A percentile compares a stretch with the other conserved stretches of the same genome.
These are phyloP conservation scores for Deroptyus accipitrinus DNA, from an alignment of 2,113 vertebrate genomes.

Conservation along the genomic window DNA sequence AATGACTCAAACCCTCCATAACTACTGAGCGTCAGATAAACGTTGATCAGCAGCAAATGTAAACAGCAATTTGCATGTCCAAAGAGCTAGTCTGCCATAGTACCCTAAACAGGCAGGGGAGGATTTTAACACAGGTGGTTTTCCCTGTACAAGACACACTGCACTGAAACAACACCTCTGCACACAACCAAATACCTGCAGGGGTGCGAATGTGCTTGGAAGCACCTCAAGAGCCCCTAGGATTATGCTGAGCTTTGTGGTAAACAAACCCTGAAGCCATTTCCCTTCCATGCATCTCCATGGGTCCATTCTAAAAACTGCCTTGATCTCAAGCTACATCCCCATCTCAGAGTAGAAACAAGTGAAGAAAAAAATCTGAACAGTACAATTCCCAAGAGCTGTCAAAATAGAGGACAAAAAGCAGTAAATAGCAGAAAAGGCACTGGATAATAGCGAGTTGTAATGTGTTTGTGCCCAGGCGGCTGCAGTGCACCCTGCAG, in stretches of 20 bases:
- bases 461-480: accelerated
- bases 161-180: background rate
- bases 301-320: background rate
- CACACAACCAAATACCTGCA: accelerated
- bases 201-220: background rate
- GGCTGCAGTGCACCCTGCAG: background rate
- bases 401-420: background rate
- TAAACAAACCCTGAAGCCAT: background rate
- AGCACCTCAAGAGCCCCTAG: accelerated
- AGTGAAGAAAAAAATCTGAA: background rate
- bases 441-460: accelerated
- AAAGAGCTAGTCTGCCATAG: slow-evolving; percentile 26
- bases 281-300: background rate
- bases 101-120: slow-evolving; percentile 41
- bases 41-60: slow-evolving; percentile 73
- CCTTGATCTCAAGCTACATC: background rate
- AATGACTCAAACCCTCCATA: slow-evolving; percentile 67
- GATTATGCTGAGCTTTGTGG: background rate
- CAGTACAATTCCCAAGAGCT: background rate
- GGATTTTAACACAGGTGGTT: background rate
- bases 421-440: accelerated
- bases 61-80: slow-evolving; percentile 58
- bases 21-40: slow-evolving; percentile 74
- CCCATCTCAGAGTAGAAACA: background rate
- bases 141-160: background rate